Evolutionary conservation across 2,888 invertebrate species (phyloP).

Genomic region (Drosophila nr. fundita): DNA sequence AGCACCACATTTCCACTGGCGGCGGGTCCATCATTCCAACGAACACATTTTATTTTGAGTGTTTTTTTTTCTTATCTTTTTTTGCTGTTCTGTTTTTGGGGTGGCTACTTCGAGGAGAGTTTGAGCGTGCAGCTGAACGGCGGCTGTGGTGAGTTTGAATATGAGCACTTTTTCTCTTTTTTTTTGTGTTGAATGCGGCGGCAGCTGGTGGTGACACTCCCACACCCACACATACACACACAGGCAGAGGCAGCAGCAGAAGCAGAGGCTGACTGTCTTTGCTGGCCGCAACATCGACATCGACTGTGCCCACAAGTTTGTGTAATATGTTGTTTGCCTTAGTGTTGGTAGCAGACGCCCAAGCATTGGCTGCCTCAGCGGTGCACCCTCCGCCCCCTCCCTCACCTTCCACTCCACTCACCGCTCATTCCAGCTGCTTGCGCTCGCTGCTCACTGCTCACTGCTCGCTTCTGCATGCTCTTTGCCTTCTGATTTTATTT

Average conservation of each 20-base stretch:
- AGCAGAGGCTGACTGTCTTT: slow-evolving; percentile 11
- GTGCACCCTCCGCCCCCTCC: neutral
- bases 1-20: slow-evolving; percentile 52
- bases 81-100: slow-evolving; percentile 41
- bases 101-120: slow-evolving; percentile 40
- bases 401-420: neutral
- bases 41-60: slow-evolving; percentile 69
- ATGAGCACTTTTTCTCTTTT: slow-evolving; percentile 43
- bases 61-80: slow-evolving; percentile 48
- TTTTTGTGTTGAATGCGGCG: slow-evolving; percentile 13
- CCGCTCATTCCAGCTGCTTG: slow-evolving; percentile 28
- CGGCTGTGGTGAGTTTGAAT: slow-evolving; percentile 60
- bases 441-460: slow-evolving; percentile 13
- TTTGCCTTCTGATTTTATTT: neutral
- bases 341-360: slow-evolving; percentile 52
- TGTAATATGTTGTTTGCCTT: slow-evolving; percentile 53
- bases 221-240: slow-evolving; percentile 49
- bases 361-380: slow-evolving; percentile 60
- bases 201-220: slow-evolving; percentile 75
- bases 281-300: slow-evolving; percentile 78
- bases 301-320: slow-evolving; percentile 80
- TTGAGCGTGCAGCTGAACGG: slow-evolving; percentile 24
- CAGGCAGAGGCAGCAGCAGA: neutral
- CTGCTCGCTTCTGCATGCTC: slow-evolving; percentile 13
- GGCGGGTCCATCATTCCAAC: slow-evolving; percentile 55